Base-by-base conservation (phyloP, 2,113 vertebrate species). In the Myotis lucifugus region DNA sequence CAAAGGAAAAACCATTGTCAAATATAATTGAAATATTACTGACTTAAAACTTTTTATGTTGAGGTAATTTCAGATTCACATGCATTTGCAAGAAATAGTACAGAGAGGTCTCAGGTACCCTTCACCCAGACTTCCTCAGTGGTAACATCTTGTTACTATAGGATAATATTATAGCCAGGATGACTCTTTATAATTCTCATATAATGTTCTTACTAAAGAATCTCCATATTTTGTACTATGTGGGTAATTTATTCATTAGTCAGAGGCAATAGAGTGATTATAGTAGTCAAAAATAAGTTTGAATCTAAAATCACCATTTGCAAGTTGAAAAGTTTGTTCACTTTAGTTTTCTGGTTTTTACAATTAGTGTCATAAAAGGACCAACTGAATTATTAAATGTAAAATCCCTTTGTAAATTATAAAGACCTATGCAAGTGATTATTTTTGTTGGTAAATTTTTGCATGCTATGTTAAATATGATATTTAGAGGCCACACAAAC, bases 211-310 rank as follows among this genome's bases (percentile, higher is more conserved):
- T 61, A 40, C 67, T 59, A 85, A 90, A 92, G 14, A 74, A 74
- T 88, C 19, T 64, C 48, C 82, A 3, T 70, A 50, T 88, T 76
- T n/a, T 88, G 7, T 61, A n/a, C 3, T n/a, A 40, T 74, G 6
- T 85, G 37, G 59, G 2, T 92, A 50, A 82, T 84, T 83, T 82
- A 93, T n/a, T 88, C 42, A 61, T n/a, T 93, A 93, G 56, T 70
- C 34, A 87, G 56, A 87, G 66, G 12, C 67, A 89, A 17, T 42
- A 25, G 17, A 46, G 8, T 67, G 25, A 93, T 29, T 56, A 48
- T 40, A 46, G 21, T 48, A 96, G 23, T 87, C 21, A 93, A 48
- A 90, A 34, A 11, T 85, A 52, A 89, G 19, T 72, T 93, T 91
- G 46, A 92, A 29, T 61, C 18, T 87, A 66, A 72, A 90, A 91